Conservation (phyloP, 92 coral and sea anemone genomes). For the Phenganax subtilis region DNA sequence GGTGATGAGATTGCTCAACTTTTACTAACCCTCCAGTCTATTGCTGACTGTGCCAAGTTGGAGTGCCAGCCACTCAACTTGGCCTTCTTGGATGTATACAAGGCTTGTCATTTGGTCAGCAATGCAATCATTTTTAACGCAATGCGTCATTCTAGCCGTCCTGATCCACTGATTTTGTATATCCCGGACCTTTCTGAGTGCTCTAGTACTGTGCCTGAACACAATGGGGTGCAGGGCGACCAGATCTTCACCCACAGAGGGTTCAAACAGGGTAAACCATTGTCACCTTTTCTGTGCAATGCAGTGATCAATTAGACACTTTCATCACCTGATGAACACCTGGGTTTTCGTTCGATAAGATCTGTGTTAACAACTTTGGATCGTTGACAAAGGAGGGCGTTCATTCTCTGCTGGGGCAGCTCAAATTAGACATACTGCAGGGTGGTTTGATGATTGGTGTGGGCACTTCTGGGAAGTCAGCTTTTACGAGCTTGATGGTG, state of each 20-base stretch:
- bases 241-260: conserved; percentile 16
- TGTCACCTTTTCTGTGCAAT: conserved; percentile 20
- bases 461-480: conserved; percentile 20
- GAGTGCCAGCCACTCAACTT: not conserved
- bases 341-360: not conserved
- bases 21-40: not conserved
- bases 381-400: conserved; percentile 8
- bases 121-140: conserved; percentile 15
- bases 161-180: conserved; percentile 12
- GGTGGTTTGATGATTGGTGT: conserved; percentile 23
- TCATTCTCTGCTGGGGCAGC: not conserved
- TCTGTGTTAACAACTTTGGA: conserved; percentile 7
- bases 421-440: not conserved
- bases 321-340: not conserved
- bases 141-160: conserved; percentile 1
- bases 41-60: not conserved
- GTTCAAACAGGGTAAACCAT: conserved; percentile 33
- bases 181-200: conserved; percentile 2
- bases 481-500: conserved; percentile 1
- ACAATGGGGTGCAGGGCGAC: not conserved
- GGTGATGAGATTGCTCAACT: conserved; percentile 33
- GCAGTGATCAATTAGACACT: conserved; percentile 21
- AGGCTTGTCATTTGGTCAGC: conserved; percentile 37
- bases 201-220: not conserved
- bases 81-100: conserved; percentile 27